These are phyloP conservation scores for Tychaedon coryphoeus DNA, from an alignment of 2,113 vertebrate genomes.

Conservation along the genomic window DNA sequence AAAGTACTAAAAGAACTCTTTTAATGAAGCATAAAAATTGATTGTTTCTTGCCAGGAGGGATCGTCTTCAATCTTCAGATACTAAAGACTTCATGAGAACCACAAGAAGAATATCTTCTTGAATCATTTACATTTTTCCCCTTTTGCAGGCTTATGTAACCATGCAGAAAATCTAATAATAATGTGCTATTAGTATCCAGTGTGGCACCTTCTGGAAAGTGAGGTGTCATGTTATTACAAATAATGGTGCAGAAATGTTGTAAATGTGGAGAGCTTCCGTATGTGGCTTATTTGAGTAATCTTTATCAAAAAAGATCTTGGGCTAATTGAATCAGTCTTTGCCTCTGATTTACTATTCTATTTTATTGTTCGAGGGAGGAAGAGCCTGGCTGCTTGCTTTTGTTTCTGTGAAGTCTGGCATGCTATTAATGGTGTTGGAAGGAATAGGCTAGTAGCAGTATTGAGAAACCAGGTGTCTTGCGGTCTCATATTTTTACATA, in stretches of 20 bases:
- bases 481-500: neutral
- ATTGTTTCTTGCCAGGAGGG: constrained; percentile 74
- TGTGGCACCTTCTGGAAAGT: constrained; percentile 63
- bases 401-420: constrained; percentile 42
- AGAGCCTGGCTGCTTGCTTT: neutral
- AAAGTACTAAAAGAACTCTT: constrained; percentile 62
- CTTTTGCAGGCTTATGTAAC: constrained; percentile 79
- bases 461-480: constrained; percentile 46
- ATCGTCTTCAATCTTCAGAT: constrained; percentile 71
- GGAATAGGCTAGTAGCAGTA: neutral
- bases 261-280: neutral
- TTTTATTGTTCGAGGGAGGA: constrained; percentile 23
- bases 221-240: constrained; percentile 45
- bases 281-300: constrained; percentile 49
- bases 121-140: constrained; percentile 79
- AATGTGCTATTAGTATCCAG: constrained; percentile 72
- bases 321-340: constrained; percentile 55
- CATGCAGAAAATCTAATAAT: constrained; percentile 84
- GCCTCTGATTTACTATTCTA: neutral
- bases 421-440: constrained; percentile 45
- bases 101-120: constrained; percentile 74
- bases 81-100: constrained; percentile 76
- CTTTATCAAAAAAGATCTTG: constrained; percentile 54
- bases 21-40: constrained; percentile 79
- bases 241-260: constrained; percentile 42